phyloP scores from a whole-genome alignment of 1,140 invertebrate genomes.

The Hesperophylax magnus region DNA sequence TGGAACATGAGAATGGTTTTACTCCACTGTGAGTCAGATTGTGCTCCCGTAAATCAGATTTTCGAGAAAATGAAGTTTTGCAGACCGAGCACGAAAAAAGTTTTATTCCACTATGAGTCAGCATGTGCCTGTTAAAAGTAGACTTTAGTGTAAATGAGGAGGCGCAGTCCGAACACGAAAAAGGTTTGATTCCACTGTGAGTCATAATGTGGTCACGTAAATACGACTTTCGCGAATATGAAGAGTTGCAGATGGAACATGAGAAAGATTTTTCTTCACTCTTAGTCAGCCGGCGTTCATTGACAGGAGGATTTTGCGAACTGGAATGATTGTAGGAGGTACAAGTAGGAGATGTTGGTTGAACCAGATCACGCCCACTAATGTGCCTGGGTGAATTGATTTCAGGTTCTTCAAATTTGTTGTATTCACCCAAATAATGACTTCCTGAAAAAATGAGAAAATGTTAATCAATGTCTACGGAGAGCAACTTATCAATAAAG shows the following conservation, averaged over 20 bases:
- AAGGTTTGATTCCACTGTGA: too few species aligned
- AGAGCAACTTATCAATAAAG: too few species aligned
- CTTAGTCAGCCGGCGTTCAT: too few species aligned
- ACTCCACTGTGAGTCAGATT: neutral
- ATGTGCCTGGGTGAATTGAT: neutral
- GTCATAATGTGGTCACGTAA: too few species aligned
- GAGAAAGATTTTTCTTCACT: neutral
- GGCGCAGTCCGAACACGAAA: too few species aligned
- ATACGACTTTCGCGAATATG: neutral
- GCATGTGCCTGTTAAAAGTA: neutral
- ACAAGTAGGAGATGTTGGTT: neutral
- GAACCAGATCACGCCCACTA: neutral
- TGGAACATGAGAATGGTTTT: neutral
- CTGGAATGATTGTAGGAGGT: slow-evolving; percentile 35
- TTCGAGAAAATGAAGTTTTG: neutral
- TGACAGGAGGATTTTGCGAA: too few species aligned
- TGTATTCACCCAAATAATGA: neutral
- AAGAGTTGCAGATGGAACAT: neutral
- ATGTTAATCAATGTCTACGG: neutral
- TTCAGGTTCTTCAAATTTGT: neutral
- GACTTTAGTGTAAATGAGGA: too few species aligned
- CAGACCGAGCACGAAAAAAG: neutral
- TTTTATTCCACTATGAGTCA: neutral
- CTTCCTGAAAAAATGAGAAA: neutral
- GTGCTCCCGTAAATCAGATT: neutral